A percentile compares a stretch with the other conserved stretches of the same genome.
phyloP scores from a whole-genome alignment of 2,888 invertebrate genomes.

The Nomada flava region DNA sequence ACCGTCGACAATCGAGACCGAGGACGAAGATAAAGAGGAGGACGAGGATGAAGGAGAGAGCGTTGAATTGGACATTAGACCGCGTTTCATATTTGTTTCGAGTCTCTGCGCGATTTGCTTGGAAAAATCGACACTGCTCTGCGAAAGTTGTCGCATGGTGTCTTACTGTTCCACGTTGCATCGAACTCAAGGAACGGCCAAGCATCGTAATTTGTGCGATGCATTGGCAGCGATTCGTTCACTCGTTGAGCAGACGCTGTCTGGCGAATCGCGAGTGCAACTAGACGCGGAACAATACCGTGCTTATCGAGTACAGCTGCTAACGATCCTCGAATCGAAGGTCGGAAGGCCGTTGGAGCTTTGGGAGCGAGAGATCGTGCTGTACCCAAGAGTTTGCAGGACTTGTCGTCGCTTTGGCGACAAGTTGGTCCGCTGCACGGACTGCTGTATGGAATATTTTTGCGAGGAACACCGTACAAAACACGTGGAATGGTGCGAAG shows the following conservation, averaged over 20 bases:
- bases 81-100: slow-evolving; percentile 87
- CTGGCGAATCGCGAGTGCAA: slow-evolving; percentile 83
- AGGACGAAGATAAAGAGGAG: slow-evolving; percentile 10
- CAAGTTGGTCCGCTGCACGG: slow-evolving; percentile 86
- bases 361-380: slow-evolving; percentile 89
- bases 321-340: slow-evolving; percentile 86
- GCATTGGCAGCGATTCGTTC: slow-evolving; percentile 86
- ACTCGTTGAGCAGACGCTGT: slow-evolving; percentile 84
- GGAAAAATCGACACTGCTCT: slow-evolving; percentile 73
- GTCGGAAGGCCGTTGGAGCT: slow-evolving; percentile 87
- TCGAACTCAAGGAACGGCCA: slow-evolving; percentile 86
- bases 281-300: slow-evolving; percentile 87
- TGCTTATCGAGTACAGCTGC: slow-evolving; percentile 87
- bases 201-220: slow-evolving; percentile 87
- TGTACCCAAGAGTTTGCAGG: slow-evolving; percentile 88
- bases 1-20: neutral
- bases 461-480: slow-evolving; percentile 85
- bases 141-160: slow-evolving; percentile 86
- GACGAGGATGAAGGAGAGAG: slow-evolving; percentile 86
- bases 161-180: slow-evolving; percentile 88
- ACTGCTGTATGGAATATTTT: slow-evolving; percentile 87
- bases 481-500: slow-evolving; percentile 88
- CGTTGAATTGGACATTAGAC: slow-evolving; percentile 88
- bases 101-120: slow-evolving; percentile 85
- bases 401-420: slow-evolving; percentile 84